Conservation (phyloP, 2,113 vertebrate species). For the Vanacampus margaritifer region DNA sequence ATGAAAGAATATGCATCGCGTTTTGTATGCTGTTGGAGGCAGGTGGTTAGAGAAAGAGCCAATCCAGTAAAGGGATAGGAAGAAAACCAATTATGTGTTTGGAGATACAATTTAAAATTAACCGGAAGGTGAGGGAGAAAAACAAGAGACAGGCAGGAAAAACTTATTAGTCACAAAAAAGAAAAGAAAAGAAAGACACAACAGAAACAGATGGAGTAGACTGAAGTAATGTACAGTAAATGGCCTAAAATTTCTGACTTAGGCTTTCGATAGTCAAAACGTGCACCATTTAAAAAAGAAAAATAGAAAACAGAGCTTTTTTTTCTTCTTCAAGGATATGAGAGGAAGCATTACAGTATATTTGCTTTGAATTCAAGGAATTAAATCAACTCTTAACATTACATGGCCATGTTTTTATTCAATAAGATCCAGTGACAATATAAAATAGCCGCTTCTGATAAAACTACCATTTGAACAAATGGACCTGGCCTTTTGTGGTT, state of each 20-base stretch:
- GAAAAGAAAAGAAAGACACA: background rate
- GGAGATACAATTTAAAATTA: background rate
- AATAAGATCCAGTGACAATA: background rate
- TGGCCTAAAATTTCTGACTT: too few relatives aligned
- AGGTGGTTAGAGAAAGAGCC: background rate
- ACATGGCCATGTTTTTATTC: background rate
- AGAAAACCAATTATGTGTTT: background rate
- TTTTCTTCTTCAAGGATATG: background rate
- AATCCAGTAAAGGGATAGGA: background rate
- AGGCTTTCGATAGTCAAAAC: too few relatives aligned
- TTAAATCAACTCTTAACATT: background rate
- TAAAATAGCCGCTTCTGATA: background rate
- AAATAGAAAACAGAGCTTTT: too few relatives aligned
- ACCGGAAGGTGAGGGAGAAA: background rate
- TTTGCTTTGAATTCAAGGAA: background rate
- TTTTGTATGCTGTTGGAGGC: background rate
- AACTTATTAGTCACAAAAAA: background rate
- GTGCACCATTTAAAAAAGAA: too few relatives aligned
- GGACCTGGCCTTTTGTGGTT: too few relatives aligned
- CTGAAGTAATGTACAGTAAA: too few relatives aligned
- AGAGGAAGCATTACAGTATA: background rate
- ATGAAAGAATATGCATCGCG: background rate
- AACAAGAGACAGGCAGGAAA: background rate
- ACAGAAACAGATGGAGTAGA: background rate
- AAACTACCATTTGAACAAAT: background rate